phyloP scores from a whole-genome alignment of 2,888 invertebrate species.

The Drosophila kuntzei region DNA sequence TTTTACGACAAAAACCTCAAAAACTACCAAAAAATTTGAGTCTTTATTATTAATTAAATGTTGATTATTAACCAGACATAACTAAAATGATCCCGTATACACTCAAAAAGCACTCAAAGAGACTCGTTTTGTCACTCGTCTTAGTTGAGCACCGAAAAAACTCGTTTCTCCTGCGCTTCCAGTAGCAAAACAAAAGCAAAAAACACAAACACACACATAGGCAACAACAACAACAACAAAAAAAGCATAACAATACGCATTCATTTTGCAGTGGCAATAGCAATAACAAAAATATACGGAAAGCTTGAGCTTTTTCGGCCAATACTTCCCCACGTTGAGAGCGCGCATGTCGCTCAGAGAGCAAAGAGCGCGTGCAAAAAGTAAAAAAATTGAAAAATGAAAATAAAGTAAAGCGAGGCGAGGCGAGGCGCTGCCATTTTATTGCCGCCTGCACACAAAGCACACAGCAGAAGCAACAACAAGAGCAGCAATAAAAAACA shows the following conservation, averaged over 20 bases:
- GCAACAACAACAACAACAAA: constrained; percentile 28
- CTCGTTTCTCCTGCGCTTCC: constrained; percentile 70
- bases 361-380: constrained; percentile 44
- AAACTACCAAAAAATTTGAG: constrained; percentile 20
- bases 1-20: constrained; percentile 10
- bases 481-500: constrained; percentile 30
- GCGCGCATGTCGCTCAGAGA: constrained; percentile 54
- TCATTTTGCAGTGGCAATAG: constrained; percentile 63
- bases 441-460: constrained; percentile 53
- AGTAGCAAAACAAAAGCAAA: constrained; percentile 54
- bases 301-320: constrained; percentile 21
- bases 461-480: constrained; percentile 14
- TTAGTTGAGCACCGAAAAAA: too few species aligned
- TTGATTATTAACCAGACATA: constrained; percentile 43
- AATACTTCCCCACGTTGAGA: constrained; percentile 10
- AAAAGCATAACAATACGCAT: constrained; percentile 59
- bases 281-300: constrained; percentile 12
- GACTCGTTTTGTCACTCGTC: too few species aligned
- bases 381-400: constrained; percentile 12
- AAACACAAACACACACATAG: not conserved
- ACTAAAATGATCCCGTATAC: constrained; percentile 29
- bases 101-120: constrained; percentile 39
- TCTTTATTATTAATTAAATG: constrained; percentile 60
- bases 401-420: not conserved
- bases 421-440: constrained; percentile 41